These are phyloP conservation scores for Orchestia grillus DNA, from an alignment of 1,140 invertebrate genomes.

Conservation along the genomic window DNA sequence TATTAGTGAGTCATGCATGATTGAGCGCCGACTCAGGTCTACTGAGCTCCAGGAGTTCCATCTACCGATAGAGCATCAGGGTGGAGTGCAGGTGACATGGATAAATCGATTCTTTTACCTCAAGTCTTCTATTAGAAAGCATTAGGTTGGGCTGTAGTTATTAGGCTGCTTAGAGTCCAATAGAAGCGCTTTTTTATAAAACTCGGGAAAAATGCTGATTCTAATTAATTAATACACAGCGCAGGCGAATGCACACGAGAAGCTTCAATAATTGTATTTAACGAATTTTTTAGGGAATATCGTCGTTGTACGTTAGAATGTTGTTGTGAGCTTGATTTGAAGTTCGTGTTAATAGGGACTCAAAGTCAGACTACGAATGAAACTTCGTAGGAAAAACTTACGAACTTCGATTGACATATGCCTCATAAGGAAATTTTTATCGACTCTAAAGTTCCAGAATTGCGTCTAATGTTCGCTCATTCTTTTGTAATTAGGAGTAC, in stretches of 20 bases:
- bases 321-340: background rate
- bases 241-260: background rate
- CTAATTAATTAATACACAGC: background rate
- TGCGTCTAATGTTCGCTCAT: background rate
- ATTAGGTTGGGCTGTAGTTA: background rate
- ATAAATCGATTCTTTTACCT: conserved; percentile 50
- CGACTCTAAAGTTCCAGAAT: background rate
- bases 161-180: background rate
- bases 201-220: background rate
- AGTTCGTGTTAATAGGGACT: background rate
- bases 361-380: background rate
- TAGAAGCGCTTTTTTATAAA: background rate
- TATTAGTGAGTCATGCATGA: background rate
- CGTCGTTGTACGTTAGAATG: background rate
- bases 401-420: background rate
- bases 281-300: background rate
- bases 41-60: background rate
- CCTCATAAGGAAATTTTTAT: background rate
- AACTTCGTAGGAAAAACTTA: background rate
- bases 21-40: conserved; percentile 23
- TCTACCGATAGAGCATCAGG: conserved; percentile 46
- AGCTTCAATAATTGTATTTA: background rate
- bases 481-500: background rate
- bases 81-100: conserved; percentile 24
- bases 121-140: conserved; percentile 24